Conservation (phyloP, 1,140 invertebrate species). For the Coelopa frigida region DNA sequence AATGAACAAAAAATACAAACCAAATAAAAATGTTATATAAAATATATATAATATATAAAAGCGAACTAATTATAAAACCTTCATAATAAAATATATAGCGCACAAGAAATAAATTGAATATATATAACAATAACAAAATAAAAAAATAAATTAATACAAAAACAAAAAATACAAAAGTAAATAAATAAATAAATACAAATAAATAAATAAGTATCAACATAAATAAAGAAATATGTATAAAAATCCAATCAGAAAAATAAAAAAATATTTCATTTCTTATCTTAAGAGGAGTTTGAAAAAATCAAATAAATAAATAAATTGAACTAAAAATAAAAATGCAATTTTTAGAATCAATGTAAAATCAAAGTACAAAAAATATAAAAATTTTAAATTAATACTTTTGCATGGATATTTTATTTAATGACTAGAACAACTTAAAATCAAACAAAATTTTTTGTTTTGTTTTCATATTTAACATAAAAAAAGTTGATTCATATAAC, state of each 20-base stretch:
- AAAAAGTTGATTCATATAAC: neutral
- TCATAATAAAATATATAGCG: neutral
- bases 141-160: neutral
- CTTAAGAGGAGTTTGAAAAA: too few relatives aligned
- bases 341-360: too few relatives aligned
- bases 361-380: neutral
- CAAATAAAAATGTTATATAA: neutral
- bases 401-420: neutral
- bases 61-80: neutral
- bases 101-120: neutral
- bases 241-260: too few relatives aligned
- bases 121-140: neutral
- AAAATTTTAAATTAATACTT: slow-evolving; percentile 1
- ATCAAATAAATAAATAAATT: too few relatives aligned
- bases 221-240: neutral
- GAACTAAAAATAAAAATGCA: too few relatives aligned
- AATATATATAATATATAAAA: neutral
- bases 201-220: neutral
- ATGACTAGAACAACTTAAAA: too few relatives aligned
- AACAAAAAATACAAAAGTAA: neutral
- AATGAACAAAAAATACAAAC: neutral
- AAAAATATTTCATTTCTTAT: too few relatives aligned
- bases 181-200: neutral
- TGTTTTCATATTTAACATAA: neutral
- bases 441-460: neutral